A percentile compares a stretch with the other conserved stretches of the same genome.
Conservation (phyloP, 1,140 invertebrate species). For the Parasteatoda tepidariorum region DNA sequence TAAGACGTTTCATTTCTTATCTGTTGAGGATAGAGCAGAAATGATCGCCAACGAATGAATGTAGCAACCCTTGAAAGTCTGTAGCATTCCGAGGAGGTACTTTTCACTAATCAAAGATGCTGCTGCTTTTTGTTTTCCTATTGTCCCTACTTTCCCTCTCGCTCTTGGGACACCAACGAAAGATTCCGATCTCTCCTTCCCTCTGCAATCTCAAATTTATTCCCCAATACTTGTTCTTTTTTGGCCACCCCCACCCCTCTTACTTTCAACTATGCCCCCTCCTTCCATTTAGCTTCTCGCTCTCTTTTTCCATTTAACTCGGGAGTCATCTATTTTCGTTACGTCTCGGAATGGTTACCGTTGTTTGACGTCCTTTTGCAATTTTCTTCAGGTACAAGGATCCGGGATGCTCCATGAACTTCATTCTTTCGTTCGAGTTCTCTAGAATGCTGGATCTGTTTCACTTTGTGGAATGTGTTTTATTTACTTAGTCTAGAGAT, state of each 20-base stretch:
- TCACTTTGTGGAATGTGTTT: no score
- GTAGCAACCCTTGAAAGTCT: constrained; percentile 23
- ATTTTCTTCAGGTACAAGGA: background rate
- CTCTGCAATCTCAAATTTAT: constrained; percentile 59
- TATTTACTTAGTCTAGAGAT: no score
- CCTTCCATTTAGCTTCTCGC: constrained; percentile 39
- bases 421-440: no score
- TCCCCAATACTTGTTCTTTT: constrained; percentile 24
- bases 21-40: no score
- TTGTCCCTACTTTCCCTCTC: constrained; percentile 47
- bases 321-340: constrained; percentile 55
- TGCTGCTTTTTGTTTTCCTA: constrained; percentile 59
- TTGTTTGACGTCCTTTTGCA: constrained; percentile 27
- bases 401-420: background rate
- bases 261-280: background rate
- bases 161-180: background rate
- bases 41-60: background rate
- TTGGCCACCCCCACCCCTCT: background rate
- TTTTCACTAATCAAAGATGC: constrained; percentile 60
- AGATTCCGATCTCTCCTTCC: constrained; percentile 58
- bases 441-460: no score
- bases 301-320: constrained; percentile 42
- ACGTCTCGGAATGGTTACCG: constrained; percentile 36
- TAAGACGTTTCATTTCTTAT: no score
- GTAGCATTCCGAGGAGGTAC: constrained; percentile 41